Evolutionary conservation across 2,113 vertebrate genomes (phyloP).

Genomic region (Hemibagrus wyckioides): DNA sequence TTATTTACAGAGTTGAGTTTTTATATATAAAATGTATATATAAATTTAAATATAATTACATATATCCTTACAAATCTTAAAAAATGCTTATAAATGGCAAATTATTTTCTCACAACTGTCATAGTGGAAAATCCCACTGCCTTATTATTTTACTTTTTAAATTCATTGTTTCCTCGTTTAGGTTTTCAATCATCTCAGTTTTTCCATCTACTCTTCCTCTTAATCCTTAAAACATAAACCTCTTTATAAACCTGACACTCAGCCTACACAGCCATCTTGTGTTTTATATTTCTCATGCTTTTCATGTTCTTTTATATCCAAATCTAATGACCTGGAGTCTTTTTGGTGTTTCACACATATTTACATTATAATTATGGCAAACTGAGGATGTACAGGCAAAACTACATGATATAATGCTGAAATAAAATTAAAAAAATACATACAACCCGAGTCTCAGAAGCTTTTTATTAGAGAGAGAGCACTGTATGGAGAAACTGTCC

Average conservation of each 20-base stretch:
- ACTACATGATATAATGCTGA: not conserved
- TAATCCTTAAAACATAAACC: not conserved
- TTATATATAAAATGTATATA: no score
- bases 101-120: not conserved
- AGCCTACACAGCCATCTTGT: not conserved
- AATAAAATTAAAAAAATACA: not conserved
- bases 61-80: no score
- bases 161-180: constrained; percentile 50
- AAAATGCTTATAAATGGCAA: not conserved
- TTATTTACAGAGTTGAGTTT: not conserved
- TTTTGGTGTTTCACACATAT: not conserved
- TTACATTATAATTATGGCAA: not conserved
- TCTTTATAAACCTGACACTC: not conserved
- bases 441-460: not conserved
- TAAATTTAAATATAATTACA: no score
- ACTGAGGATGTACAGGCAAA: not conserved
- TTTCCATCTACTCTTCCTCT: not conserved
- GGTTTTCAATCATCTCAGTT: not conserved
- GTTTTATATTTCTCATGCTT: no score
- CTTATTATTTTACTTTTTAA: not conserved
- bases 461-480: not conserved
- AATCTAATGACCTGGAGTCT: not conserved
- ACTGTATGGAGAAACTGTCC: constrained; percentile 7
- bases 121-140: not conserved
- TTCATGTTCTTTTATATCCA: not conserved